Evolutionary conservation across 2,888 invertebrate genomes (phyloP).

Genomic region (Drepana falcataria): DNA sequence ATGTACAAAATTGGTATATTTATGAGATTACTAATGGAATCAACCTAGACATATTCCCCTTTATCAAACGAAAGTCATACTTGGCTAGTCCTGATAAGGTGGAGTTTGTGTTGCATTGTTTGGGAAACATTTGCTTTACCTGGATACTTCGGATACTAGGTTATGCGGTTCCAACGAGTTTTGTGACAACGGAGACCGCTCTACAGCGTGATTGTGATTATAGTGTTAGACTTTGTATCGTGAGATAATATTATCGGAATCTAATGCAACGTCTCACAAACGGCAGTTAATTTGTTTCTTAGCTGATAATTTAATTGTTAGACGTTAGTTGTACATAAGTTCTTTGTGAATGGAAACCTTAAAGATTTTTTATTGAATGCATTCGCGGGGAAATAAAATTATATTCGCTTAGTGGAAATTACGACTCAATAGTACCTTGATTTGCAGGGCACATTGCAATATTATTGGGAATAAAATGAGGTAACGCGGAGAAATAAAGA

Average conservation of each 20-base stretch:
- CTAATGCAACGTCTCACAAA: neutral
- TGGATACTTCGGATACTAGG: neutral
- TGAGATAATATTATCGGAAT: neutral
- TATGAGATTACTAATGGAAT: neutral
- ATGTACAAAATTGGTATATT: neutral
- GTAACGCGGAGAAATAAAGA: too few relatives aligned
- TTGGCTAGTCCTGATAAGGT: neutral
- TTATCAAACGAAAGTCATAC: neutral
- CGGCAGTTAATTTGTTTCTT: conserved; percentile 17
- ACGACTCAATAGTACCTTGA: neutral
- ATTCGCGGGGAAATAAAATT: conserved; percentile 4
- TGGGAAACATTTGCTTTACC: neutral
- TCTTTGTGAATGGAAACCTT: conserved; percentile 13
- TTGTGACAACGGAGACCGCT: conserved; percentile 28
- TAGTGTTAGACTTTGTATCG: conserved; percentile 17
- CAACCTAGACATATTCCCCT: neutral
- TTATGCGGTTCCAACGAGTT: neutral
- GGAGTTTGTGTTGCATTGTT: neutral
- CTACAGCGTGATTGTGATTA: conserved; percentile 42
- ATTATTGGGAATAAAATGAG: too few relatives aligned
- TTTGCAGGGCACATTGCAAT: too few relatives aligned
- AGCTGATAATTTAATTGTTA: conserved; percentile 18
- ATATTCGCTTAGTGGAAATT: neutral
- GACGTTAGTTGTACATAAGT: conserved; percentile 16
- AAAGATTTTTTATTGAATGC: conserved; percentile 9